Evolutionary conservation across 2,888 invertebrate genomes (phyloP).

Genomic region (Coelinius sp.): DNA sequence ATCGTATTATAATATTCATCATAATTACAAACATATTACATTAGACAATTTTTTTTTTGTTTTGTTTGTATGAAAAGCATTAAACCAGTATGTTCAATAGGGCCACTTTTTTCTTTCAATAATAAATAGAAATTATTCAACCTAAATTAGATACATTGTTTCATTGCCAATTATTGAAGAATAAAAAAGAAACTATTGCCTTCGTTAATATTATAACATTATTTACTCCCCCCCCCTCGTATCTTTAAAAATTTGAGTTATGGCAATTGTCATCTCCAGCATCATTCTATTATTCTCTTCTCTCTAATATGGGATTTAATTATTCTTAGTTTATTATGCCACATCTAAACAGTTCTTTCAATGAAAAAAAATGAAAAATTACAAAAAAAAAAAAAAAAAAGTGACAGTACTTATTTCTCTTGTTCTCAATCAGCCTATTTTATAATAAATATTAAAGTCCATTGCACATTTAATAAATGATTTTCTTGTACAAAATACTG

Average conservation of each 20-base stretch:
- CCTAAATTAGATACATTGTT: conserved; percentile 46
- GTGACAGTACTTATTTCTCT: not conserved
- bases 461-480: conserved; percentile 27
- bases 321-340: not conserved
- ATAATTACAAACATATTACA: conserved; percentile 50
- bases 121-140: conserved; percentile 49
- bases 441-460: conserved; percentile 20
- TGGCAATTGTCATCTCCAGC: conserved; percentile 34
- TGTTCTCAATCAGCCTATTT: not conserved
- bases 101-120: conserved; percentile 40
- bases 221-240: not conserved
- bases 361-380: not conserved
- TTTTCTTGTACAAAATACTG: conserved; percentile 32
- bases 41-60: conserved; percentile 46
- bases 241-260: conserved; percentile 24
- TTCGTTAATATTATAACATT: conserved; percentile 17
- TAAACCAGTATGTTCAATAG: conserved; percentile 41
- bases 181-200: conserved; percentile 9
- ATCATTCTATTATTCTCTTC: conserved; percentile 12
- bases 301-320: not conserved
- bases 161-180: conserved; percentile 18
- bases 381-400: conserved; percentile 10
- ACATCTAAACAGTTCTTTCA: conserved; percentile 19
- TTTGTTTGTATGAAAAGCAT: conserved; percentile 48
- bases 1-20: conserved; percentile 50